phyloP scores from a whole-genome alignment of 1,140 invertebrate genomes.

The Bombus haemorrhoidalis region DNA sequence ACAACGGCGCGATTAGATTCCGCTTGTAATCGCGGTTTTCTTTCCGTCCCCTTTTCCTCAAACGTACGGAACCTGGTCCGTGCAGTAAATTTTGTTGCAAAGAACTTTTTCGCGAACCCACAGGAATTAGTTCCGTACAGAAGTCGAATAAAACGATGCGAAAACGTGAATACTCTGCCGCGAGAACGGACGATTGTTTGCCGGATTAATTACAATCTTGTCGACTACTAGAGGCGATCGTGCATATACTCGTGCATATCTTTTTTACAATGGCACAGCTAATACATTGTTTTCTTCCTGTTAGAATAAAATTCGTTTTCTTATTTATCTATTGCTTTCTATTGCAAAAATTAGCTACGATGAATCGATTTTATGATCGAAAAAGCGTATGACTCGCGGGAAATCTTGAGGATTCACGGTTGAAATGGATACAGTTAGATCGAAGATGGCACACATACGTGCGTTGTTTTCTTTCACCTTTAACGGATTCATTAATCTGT shows the following conservation, averaged over 20 bases:
- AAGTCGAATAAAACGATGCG: conserved; percentile 5
- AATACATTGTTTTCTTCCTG: background rate
- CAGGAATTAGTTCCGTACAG: background rate
- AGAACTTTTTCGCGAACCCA: conserved; percentile 8
- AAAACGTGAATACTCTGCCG: background rate
- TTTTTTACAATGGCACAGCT: background rate
- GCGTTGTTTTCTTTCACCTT: background rate
- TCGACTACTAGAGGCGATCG: background rate
- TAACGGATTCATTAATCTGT: background rate
- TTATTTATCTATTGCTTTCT: too few species aligned
- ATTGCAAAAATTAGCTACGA: background rate
- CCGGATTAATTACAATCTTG: conserved; percentile 11
- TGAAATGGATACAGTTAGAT: background rate
- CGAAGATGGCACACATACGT: conserved; percentile 1
- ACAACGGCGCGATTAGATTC: background rate
- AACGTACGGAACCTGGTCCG: background rate
- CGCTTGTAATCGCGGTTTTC: background rate
- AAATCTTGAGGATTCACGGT: background rate
- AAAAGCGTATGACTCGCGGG: background rate
- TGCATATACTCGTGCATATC: too few species aligned
- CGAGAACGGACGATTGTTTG: conserved; percentile 8
- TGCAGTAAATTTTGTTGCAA: background rate
- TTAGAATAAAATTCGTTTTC: background rate
- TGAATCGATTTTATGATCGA: background rate
- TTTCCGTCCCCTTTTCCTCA: background rate